Percentiles rank a stretch among this genome's conserved stretches.
These are phyloP conservation scores for Pachyseris speciosa DNA, from an alignment of 64 coral and sea anemone genomes.

Conservation along the genomic window DNA sequence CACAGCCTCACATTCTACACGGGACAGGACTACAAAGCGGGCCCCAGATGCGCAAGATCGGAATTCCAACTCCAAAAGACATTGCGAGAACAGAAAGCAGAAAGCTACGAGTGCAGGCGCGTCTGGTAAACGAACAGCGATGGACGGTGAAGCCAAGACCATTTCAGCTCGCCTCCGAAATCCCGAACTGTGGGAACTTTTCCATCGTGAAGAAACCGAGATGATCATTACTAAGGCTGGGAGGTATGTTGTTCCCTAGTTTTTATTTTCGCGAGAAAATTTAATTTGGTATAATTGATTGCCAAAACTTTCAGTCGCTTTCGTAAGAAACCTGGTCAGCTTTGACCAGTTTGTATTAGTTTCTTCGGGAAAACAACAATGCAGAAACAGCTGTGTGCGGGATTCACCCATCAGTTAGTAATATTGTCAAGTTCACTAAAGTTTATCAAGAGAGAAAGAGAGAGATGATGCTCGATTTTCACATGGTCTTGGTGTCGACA, in stretches of 20 bases:
- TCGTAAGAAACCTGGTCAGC: too few species aligned
- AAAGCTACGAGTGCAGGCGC: background rate
- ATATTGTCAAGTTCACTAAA: too few species aligned
- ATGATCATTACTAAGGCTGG: conserved; percentile 95
- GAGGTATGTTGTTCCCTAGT: conserved; percentile 60
- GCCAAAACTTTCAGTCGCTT: too few species aligned
- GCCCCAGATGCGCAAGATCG: conserved; percentile 1
- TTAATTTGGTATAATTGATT: background rate
- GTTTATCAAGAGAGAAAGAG: too few species aligned
- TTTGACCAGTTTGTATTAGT: too few species aligned
- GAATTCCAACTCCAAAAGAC: conserved; percentile 24
- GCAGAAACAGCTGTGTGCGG: too few species aligned
- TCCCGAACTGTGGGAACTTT: conserved; percentile 68
- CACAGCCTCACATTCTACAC: conserved; percentile 5
- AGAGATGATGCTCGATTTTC: too few species aligned
- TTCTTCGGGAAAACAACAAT: too few species aligned
- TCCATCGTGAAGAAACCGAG: conserved; percentile 70
- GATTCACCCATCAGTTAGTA: too few species aligned
- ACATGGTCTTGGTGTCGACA: too few species aligned
- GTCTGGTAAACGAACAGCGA: background rate
- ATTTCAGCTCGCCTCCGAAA: conserved; percentile 75
- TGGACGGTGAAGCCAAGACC: conserved; percentile 29
- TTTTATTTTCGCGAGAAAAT: conserved; percentile 30
- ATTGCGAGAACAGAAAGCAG: background rate
- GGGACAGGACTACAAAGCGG: background rate